Evolutionary conservation across 1,140 invertebrate genomes (phyloP).

Genomic region (Meloidogyne chitwoodi): DNA sequence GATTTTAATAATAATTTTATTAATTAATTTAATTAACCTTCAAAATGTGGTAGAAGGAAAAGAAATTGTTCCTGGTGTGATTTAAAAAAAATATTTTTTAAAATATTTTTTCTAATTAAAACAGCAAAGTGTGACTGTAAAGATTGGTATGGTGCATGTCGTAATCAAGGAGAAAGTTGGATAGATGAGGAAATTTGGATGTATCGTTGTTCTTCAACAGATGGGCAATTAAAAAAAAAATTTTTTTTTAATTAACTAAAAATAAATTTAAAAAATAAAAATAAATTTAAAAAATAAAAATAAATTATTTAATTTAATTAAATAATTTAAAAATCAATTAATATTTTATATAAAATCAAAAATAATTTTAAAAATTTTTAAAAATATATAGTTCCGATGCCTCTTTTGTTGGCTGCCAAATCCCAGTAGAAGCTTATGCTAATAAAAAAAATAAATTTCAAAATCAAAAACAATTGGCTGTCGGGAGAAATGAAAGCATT

Average conservation of each 20-base stretch:
- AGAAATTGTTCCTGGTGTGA: conserved; percentile 21
- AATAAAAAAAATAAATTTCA: too few relatives aligned
- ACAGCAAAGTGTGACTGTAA: conserved; percentile 50
- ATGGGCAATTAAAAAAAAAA: conserved; percentile 31
- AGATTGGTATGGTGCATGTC: conserved; percentile 57
- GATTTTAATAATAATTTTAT: not conserved
- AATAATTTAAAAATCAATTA: too few relatives aligned
- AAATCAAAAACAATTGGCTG: conserved; percentile 10
- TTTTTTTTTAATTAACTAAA: conserved; percentile 1
- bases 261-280: not conserved
- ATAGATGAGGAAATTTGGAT: conserved; percentile 49
- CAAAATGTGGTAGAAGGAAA: not conserved
- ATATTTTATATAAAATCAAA: too few relatives aligned
- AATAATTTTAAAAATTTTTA: not conserved
- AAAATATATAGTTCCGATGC: conserved; percentile 32
- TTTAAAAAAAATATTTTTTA: not conserved
- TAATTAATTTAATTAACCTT: not conserved
- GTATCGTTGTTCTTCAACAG: conserved; percentile 40
- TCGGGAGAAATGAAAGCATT: conserved; percentile 48
- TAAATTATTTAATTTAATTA: too few relatives aligned
- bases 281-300: too few relatives aligned
- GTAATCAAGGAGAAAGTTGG: conserved; percentile 45
- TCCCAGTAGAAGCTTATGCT: conserved; percentile 3
- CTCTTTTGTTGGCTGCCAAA: conserved; percentile 43
- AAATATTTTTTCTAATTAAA: conserved; percentile 24